Conservation (phyloP, 2,797 vertebrate genomes). For the Siniperca scherzeri region DNA sequence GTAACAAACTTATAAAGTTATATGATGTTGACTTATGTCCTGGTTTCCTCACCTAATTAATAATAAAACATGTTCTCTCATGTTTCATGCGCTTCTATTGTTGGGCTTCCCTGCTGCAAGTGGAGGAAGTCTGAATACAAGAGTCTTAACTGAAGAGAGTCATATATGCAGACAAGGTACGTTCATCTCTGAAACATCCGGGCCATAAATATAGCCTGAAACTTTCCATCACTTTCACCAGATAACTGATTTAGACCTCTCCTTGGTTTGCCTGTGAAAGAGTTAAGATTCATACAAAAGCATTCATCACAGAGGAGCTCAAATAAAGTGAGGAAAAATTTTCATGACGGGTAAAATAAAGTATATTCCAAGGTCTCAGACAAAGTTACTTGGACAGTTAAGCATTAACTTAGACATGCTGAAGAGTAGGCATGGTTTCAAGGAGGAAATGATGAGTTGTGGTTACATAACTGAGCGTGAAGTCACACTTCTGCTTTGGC, state of each 20-base stretch:
- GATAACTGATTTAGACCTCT: constrained; percentile 22
- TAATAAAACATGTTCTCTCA: constrained; percentile 67
- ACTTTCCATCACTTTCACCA: constrained; percentile 45
- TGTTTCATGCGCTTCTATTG: constrained; percentile 67
- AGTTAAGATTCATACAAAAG: not conserved
- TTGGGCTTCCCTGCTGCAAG: constrained; percentile 38
- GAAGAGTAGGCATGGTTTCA: constrained; percentile 7
- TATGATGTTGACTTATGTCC: constrained; percentile 39
- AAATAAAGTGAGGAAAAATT: constrained; percentile 5
- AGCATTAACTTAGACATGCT: not conserved
- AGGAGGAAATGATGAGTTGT: constrained; percentile 44
- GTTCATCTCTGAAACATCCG: constrained; percentile 42
- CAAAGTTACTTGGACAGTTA: not conserved
- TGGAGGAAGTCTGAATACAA: constrained; percentile 42
- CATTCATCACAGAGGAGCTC: not conserved
- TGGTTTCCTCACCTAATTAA: constrained; percentile 63
- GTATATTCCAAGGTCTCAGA: not conserved
- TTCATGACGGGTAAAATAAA: not conserved
- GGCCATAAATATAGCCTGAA: constrained; percentile 21
- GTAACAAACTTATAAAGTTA: not conserved
- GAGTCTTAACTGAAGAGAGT: constrained; percentile 32
- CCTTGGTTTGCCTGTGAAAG: not conserved
- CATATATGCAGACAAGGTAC: constrained; percentile 15
- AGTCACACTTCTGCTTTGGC: constrained; percentile 62
- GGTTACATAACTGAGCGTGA: constrained; percentile 14